Percentiles rank a stretch among this genome's conserved stretches.
Evolutionary conservation across 2,888 invertebrate genomes (phyloP).

Genomic region (Drosophila planitibia): DNA sequence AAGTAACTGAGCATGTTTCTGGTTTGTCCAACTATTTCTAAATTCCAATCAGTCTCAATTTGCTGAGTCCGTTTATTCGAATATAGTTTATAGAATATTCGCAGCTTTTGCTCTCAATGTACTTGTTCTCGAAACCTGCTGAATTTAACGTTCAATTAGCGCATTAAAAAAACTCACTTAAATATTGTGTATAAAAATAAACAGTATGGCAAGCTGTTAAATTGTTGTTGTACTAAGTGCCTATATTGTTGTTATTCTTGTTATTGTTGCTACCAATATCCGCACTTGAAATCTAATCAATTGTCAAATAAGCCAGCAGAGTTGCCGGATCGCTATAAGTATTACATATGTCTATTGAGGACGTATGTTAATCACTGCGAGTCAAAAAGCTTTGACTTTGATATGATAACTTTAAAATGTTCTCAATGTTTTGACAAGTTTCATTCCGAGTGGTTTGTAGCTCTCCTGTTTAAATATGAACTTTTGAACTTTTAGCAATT

Average conservation of each 20-base stretch:
- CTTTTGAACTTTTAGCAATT: neutral
- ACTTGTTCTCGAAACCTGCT: constrained; percentile 30
- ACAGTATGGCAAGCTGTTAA: constrained; percentile 31
- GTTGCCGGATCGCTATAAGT: constrained; percentile 13
- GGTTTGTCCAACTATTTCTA: neutral
- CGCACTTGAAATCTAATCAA: constrained; percentile 66
- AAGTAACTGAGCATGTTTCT: neutral
- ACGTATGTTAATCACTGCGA: neutral
- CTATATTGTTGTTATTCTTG: constrained; percentile 15
- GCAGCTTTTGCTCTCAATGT: constrained; percentile 23
- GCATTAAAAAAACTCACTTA: constrained; percentile 48
- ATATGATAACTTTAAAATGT: neutral
- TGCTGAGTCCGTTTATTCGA: neutral
- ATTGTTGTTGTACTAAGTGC: constrained; percentile 29
- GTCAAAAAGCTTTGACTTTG: neutral
- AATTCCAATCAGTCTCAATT: neutral
- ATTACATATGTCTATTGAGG: neutral
- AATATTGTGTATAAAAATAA: constrained; percentile 20
- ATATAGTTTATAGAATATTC: neutral
- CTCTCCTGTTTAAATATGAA: neutral
- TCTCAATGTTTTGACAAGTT: neutral
- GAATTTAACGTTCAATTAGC: constrained; percentile 64
- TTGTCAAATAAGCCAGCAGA: constrained; percentile 16
- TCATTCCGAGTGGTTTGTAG: neutral
- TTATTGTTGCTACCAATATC: constrained; percentile 35